Evolutionary conservation across 2,797 vertebrate species (phyloP), one percentile per base, ranked within the genome.

Genomic region (Botia almorhae): DNA sequence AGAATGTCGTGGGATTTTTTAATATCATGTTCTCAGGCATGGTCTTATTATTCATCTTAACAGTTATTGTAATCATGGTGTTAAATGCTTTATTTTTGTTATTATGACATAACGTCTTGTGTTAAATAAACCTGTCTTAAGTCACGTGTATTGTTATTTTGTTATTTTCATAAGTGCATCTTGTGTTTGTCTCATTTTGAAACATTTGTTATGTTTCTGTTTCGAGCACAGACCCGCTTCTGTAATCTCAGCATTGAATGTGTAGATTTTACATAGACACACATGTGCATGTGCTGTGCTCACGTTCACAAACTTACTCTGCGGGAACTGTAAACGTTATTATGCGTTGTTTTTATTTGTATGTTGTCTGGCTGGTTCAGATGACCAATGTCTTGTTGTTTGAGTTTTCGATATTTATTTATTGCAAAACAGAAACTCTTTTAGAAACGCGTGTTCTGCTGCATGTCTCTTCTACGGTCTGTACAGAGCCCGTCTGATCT

Each of bases 291-390:
- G 26, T 76, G 51, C 55, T 76, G 64, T 58, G 75, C 14, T 55
- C 50, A 55, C 43, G 33, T 56, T 39, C 53, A 50, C 8, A 29
- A 58, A 56, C 7, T 39, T 36, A 43, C 53, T 65, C 16, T 55
- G 60, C 12, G 2, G 63, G 64, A 48, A 61, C 67, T 61, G 51
- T 63, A 64, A 19, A 60, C 33, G 19, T 51, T 67, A 13, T 60
- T 68, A 39, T 69, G 21, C 12, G 19, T 13, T 74, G 36, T 70
- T 29, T 4, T 16, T 63, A 83, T 85, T 85, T 88, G 87, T 81
- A 88, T 51, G 70, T 91, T 58, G 91, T 93, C 80, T 81, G 79
- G 91, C 95, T 92, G 95, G 95, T 83, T 93, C 94, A 95, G 94
- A 92, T 85, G 80, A 70, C 89, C 2, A 7, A 13, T 75, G 74